Conservation (phyloP, 2,113 vertebrate species). For the Phyllostomus discolor region DNA sequence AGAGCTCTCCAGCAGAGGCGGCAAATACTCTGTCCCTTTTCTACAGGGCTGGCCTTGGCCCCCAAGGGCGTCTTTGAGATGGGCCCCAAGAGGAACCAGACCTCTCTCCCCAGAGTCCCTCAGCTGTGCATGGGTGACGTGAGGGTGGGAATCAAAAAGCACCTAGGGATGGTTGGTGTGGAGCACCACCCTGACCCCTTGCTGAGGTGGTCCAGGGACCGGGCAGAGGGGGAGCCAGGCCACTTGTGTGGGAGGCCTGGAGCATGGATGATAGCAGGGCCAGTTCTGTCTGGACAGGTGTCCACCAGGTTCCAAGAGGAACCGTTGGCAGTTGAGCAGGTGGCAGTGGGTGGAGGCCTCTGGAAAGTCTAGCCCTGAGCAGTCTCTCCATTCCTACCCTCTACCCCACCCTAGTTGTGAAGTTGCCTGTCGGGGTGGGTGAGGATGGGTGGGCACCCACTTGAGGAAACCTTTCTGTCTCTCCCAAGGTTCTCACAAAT, state of each 20-base stretch:
- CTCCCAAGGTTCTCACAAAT: conserved; percentile 92
- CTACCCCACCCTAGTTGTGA: too few species aligned
- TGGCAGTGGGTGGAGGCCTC: not conserved
- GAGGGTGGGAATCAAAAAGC: not conserved
- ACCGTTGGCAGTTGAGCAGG: conserved; percentile 55
- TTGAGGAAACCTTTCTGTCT: not conserved
- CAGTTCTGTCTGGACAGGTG: not conserved
- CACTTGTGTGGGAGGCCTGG: not conserved
- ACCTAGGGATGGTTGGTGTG: not conserved
- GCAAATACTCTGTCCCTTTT: not conserved
- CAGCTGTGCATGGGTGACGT: not conserved
- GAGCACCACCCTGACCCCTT: not conserved
- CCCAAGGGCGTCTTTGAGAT: not conserved
- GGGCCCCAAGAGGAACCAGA: fast-evolving
- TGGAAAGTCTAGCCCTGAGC: not conserved
- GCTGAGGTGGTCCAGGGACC: not conserved
- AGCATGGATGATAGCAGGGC: not conserved
- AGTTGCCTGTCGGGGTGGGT: not conserved
- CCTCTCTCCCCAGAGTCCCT: not conserved
- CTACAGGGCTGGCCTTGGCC: not conserved
- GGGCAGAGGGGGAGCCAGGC: not conserved
- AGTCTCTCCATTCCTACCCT: fast-evolving
- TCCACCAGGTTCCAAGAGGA: conserved; percentile 45
- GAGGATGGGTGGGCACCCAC: not conserved
- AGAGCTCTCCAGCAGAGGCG: not conserved